Percentiles rank a stretch among this genome's conserved stretches.
These are phyloP conservation scores for Zosterops japonicus DNA, from an alignment of 2,113 vertebrate genomes.

Conservation along the genomic window DNA sequence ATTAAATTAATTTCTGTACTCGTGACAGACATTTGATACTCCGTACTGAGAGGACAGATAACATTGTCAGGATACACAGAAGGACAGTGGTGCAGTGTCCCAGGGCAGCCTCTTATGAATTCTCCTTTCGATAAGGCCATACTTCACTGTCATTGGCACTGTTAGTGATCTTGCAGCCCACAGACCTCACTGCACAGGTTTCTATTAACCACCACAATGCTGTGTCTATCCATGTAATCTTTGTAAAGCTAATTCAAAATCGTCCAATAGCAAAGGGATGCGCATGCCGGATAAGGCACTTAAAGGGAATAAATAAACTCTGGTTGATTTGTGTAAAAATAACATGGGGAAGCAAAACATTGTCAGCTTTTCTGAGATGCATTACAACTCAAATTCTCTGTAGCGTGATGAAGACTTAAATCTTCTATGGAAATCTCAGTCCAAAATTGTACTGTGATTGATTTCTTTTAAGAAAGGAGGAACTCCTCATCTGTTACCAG, in stretches of 20 bases:
- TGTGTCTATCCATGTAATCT: slow-evolving; percentile 78
- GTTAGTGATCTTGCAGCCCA: slow-evolving; percentile 73
- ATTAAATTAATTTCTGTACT: slow-evolving; percentile 91
- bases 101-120: slow-evolving; percentile 82
- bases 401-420: background rate
- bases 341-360: background rate
- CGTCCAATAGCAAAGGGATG: slow-evolving; percentile 25
- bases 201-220: slow-evolving; percentile 83
- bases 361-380: background rate
- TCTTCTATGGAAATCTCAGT: background rate
- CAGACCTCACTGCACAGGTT: slow-evolving; percentile 79
- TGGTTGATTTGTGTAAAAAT: slow-evolving; percentile 14
- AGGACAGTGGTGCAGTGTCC: slow-evolving; percentile 87
- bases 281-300: background rate
- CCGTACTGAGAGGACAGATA: slow-evolving; percentile 87
- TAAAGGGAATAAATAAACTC: slow-evolving; percentile 48
- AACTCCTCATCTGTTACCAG: background rate
- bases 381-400: background rate
- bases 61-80: slow-evolving; percentile 89
- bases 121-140: slow-evolving; percentile 77
- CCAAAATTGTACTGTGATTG: background rate
- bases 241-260: slow-evolving; percentile 58
- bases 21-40: slow-evolving; percentile 88
- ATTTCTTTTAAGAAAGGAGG: background rate
- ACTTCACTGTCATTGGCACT: slow-evolving; percentile 76